These are phyloP conservation scores for Argyrosomus japonicus DNA, from an alignment of 2,113 vertebrate genomes.

Conservation along the genomic window DNA sequence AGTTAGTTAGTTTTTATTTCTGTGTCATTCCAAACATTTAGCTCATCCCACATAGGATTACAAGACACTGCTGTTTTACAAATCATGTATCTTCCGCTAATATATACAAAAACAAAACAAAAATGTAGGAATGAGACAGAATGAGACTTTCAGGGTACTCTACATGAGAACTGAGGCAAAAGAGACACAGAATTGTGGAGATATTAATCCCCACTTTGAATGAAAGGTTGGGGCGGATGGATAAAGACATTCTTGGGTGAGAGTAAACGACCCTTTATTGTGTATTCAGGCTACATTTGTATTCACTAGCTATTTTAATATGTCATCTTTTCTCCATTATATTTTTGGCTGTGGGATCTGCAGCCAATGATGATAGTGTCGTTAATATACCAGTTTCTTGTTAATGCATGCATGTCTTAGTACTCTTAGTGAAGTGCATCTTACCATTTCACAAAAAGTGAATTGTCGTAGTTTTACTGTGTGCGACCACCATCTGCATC, in stretches of 20 bases:
- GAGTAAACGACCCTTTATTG: background rate
- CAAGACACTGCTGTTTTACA: background rate
- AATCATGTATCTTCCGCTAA: background rate
- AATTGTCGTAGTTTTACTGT: background rate
- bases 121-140: background rate
- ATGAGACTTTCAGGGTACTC: background rate
- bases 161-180: background rate
- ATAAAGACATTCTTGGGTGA: background rate
- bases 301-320: background rate
- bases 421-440: too few relatives aligned
- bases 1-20: background rate
- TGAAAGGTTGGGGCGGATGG: background rate
- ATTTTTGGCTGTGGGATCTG: background rate
- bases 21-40: too few relatives aligned
- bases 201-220: background rate
- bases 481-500: background rate
- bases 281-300: background rate
- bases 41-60: too few relatives aligned
- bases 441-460: background rate
- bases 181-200: background rate
- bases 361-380: background rate
- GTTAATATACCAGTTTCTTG: background rate
- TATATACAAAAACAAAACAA: too few relatives aligned
- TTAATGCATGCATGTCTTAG: background rate
- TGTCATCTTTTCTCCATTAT: background rate